These are phyloP conservation scores for Chlorodrepanis virens DNA, from an alignment of 2,113 vertebrate species.

Conservation along the genomic window DNA sequence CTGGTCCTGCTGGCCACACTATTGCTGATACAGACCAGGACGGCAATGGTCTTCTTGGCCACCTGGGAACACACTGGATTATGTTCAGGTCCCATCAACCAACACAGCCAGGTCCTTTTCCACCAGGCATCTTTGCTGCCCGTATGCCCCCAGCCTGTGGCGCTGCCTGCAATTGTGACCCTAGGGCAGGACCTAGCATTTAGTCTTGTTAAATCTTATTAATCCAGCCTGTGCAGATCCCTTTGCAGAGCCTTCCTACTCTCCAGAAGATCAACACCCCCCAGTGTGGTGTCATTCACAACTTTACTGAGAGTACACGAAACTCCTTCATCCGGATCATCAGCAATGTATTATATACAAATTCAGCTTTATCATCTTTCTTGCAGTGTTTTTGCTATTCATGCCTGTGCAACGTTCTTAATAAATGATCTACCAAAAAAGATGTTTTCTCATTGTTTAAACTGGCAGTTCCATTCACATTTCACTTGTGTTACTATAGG, in stretches of 20 bases:
- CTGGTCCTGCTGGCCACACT: background rate
- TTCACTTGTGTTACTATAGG: background rate
- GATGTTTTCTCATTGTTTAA: background rate
- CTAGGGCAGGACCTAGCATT: background rate
- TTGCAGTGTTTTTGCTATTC: background rate
- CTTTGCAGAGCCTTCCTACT: background rate
- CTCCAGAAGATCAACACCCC: background rate
- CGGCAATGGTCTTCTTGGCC: background rate
- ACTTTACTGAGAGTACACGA: background rate
- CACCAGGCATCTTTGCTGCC: background rate
- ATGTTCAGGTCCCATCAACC: background rate
- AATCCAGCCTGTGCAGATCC: background rate
- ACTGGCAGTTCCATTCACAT: background rate
- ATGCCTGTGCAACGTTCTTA: background rate
- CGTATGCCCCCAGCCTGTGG: background rate
- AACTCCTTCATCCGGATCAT: background rate
- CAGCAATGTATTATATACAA: background rate
- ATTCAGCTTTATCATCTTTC: background rate
- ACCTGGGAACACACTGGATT: accelerated
- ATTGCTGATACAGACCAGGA: background rate
- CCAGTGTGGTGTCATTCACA: accelerated
- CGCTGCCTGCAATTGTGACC: accelerated
- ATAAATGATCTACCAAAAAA: background rate
- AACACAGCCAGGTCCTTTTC: background rate
- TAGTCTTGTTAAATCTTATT: background rate